phyloP scores from a whole-genome alignment of 2,797 vertebrate species.

The Myotis daubentonii region DNA sequence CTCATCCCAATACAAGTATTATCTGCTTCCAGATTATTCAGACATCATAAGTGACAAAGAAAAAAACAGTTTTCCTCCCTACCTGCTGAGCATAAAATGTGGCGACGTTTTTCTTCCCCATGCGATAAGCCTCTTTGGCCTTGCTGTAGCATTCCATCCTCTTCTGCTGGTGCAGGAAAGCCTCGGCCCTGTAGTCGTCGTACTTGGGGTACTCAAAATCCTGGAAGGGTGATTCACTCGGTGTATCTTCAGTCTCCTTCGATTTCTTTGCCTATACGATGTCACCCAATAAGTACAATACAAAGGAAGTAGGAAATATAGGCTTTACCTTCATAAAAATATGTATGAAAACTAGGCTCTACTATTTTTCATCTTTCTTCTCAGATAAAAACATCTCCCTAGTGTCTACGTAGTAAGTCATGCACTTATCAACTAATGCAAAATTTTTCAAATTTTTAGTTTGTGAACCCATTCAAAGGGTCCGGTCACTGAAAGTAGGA shows the following conservation, averaged over 20 bases:
- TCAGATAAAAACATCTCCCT: neutral
- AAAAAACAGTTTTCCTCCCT: neutral
- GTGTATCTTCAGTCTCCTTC: constrained; percentile 82
- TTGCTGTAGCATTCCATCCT: constrained; percentile 93
- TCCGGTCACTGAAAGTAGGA: constrained; percentile 1
- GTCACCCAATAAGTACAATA: constrained; percentile 15
- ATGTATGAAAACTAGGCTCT: neutral
- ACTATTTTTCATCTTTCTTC: constrained; percentile 12
- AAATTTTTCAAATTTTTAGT: constrained; percentile 1
- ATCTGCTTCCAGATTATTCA: constrained; percentile 6
- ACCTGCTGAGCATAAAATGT: constrained; percentile 97
- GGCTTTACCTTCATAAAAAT: constrained; percentile 23
- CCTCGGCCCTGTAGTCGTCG: constrained; percentile 95
- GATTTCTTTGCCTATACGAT: constrained; percentile 80
- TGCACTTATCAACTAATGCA: neutral
- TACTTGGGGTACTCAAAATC: constrained; percentile 94
- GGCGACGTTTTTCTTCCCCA: constrained; percentile 94
- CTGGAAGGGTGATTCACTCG: constrained; percentile 87
- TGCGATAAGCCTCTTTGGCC: constrained; percentile 93
- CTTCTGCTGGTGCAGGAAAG: constrained; percentile 91
- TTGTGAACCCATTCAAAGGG: constrained; percentile 5
- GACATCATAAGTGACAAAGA: neutral
- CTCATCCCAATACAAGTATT: neutral
- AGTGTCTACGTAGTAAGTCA: neutral
- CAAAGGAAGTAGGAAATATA: neutral